Conservation (phyloP, 1,140 invertebrate species). For the Metaphire vulgaris region DNA sequence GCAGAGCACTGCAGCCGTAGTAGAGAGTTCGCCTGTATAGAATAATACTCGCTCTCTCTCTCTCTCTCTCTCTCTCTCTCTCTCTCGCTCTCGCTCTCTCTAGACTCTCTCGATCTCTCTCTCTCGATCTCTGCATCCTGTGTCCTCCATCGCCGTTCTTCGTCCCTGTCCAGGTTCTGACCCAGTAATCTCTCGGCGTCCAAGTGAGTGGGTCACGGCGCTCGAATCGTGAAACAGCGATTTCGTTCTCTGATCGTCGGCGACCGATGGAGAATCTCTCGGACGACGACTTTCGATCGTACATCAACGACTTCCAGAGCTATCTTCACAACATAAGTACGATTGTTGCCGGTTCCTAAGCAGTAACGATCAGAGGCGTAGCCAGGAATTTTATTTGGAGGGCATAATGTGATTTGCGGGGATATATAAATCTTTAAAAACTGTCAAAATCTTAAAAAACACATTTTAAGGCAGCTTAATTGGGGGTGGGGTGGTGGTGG, state of each 20-base stretch:
- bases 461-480: no score
- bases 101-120: neutral
- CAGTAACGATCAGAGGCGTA: no score
- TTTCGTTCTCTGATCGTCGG: neutral
- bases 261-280: neutral
- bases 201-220: no score
- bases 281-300: neutral
- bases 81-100: neutral
- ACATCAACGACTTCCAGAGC: neutral
- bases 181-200: neutral
- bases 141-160: neutral
- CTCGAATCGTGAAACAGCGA: neutral
- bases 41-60: no score
- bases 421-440: no score
- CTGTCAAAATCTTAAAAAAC: no score
- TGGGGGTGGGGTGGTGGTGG: no score
- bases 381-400: no score
- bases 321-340: neutral
- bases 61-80: conserved; percentile 1
- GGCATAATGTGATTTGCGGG: no score
- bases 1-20: no score
- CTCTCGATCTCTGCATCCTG: neutral
- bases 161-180: neutral
- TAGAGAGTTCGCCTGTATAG: no score
- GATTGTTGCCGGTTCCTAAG: no score